Base-by-base conservation (phyloP, 2,888 invertebrate genomes). In the Amphipoea oculea region DNA sequence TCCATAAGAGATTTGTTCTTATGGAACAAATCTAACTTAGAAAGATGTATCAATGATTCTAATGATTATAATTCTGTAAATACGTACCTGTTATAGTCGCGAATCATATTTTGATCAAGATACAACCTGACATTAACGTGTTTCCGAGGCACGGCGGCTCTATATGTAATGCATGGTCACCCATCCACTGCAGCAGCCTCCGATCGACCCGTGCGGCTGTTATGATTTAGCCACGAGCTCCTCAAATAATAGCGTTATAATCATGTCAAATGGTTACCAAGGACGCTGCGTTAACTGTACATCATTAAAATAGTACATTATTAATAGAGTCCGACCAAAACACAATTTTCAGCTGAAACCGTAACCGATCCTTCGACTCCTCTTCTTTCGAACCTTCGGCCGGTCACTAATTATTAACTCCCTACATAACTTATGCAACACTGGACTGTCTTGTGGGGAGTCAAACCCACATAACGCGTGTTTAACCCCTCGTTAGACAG, bases 401-500 rank as follows among this genome's bases (percentile, higher is more conserved):
- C 23, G 23, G 23, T 57, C 23, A 57, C 57, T 57, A 57, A 57
- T 23, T 57, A 57, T 68, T 75, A 42, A 68, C n/a, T 40, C 9
- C 20, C 29, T 65, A n/a, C 23, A 45, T 48, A 57, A 62, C 62
- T 60, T 42, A 60, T 54, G 36, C 60, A 82, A 63, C 62, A 57
- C 65, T 40, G 62, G 45, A 14, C 51, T 42, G 73, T 67, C 48
- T 66, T 72, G 71, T 36, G 79, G 63, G 12, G 67, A 73, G 79
- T 85, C 80, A 85, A 71, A 80, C 85, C 80, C 85, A 73, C 70
- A 60, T 83, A 78, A 85, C 67, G 71, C 74, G 77, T 70, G 83
- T 79, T 83, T 75, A 85, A 83, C 79, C 85, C 83, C 73, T 78
- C 77, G 68, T 83, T 77, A 62, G 65, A 75, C 83, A 71, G 70